A percentile compares a stretch with the other conserved stretches of the same genome.
These are phyloP conservation scores for Synodontis membranacea DNA, from an alignment of 2,113 vertebrate species.

Conservation along the genomic window DNA sequence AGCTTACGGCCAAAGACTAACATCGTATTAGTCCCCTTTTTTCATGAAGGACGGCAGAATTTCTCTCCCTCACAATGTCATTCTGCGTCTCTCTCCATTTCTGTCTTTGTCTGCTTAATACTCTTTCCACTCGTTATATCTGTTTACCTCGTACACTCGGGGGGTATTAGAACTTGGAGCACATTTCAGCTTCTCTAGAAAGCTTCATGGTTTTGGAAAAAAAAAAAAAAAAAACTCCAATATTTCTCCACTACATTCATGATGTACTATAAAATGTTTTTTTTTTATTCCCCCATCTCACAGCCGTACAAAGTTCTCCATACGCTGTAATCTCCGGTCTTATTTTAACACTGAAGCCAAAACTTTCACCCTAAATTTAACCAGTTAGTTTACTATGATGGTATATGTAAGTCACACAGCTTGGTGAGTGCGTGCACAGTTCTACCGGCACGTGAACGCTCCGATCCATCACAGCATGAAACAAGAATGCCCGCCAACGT, in stretches of 20 bases:
- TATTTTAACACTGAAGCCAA: background rate
- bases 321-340: background rate
- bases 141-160: background rate
- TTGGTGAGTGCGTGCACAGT: conserved; percentile 35
- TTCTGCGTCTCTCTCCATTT: background rate
- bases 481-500: conserved; percentile 59
- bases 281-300: background rate
- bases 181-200: background rate
- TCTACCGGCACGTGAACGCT: conserved; percentile 51
- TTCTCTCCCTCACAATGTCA: conserved; percentile 17
- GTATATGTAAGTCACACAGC: background rate
- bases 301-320: background rate
- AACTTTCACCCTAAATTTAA: background rate
- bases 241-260: background rate
- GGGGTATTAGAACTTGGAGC: background rate
- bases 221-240: background rate
- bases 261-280: background rate
- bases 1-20: conserved; percentile 26
- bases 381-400: background rate
- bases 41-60: conserved; percentile 22
- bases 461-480: conserved; percentile 61
- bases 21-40: conserved; percentile 18
- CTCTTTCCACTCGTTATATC: conserved; percentile 9
- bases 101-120: background rate
- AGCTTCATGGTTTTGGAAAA: background rate